Conservation (phyloP, 2,888 invertebrate genomes). For the Osmoderma eremita region DNA sequence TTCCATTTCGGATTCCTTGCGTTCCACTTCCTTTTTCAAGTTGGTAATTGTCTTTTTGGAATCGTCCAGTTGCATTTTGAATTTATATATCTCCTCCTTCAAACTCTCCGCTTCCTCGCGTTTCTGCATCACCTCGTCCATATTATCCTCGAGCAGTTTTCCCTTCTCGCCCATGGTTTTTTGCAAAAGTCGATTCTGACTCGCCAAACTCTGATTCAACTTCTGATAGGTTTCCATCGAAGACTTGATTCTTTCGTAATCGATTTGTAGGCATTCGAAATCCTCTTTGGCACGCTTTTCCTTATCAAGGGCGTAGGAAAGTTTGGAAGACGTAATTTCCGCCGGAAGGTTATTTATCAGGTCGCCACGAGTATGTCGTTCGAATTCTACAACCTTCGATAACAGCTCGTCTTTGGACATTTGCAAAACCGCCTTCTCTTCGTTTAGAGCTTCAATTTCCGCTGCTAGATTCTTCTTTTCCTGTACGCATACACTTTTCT, state of each 20-base stretch:
- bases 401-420: conserved; percentile 26
- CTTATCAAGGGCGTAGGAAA: background rate
- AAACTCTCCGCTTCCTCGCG: conserved; percentile 11
- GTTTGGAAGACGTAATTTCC: conserved; percentile 15
- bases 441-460: conserved; percentile 10
- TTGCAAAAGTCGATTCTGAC: conserved; percentile 2
- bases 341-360: background rate
- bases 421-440: conserved; percentile 20
- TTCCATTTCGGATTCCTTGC: conserved; percentile 12
- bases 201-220: conserved; percentile 3
- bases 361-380: background rate
- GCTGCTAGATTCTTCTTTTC: conserved; percentile 17
- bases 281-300: background rate
- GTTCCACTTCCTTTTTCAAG: conserved; percentile 22
- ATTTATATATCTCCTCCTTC: background rate
- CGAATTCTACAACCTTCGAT: conserved; percentile 20
- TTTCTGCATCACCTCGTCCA: conserved; percentile 8
- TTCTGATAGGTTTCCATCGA: conserved; percentile 25
- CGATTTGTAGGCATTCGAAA: conserved; percentile 21
- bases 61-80: conserved; percentile 5
- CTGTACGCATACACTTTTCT: background rate
- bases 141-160: conserved; percentile 16
- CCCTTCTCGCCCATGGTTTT: conserved; percentile 10
- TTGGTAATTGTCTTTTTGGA: conserved; percentile 6
- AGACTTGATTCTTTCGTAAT: conserved; percentile 25